Percentiles rank a stretch among this genome's conserved stretches.
Evolutionary conservation across 2,113 vertebrate species (phyloP).

Genomic region (Bagarius yarrelli): DNA sequence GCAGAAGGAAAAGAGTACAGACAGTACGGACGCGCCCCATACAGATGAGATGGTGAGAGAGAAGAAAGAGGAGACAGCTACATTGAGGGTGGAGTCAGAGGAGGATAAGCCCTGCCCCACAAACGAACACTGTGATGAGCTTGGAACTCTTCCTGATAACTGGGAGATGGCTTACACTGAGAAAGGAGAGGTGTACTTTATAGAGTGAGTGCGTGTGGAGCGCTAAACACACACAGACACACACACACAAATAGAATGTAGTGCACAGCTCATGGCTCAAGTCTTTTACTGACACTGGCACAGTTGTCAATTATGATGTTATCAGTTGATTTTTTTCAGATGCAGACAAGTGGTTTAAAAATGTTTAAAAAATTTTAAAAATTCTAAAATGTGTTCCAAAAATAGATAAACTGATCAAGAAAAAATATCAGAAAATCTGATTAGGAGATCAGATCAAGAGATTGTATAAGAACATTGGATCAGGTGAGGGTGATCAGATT

Average conservation of each 20-base stretch:
- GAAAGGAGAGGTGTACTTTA: constrained; percentile 98
- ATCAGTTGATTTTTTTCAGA: neutral
- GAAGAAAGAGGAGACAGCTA: constrained; percentile 74
- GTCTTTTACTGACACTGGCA: neutral
- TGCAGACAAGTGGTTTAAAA: neutral
- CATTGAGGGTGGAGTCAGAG: constrained; percentile 65
- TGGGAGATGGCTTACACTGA: constrained; percentile 99
- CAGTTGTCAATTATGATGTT: neutral
- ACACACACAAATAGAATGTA: neutral
- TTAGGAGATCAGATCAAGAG: neutral
- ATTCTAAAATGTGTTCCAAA: neutral
- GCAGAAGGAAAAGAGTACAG: constrained; percentile 90
- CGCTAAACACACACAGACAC: neutral
- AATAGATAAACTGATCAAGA: no score
- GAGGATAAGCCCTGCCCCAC: constrained; percentile 61
- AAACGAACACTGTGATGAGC: constrained; percentile 75
- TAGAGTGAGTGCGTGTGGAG: constrained; percentile 82
- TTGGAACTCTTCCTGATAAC: constrained; percentile 90
- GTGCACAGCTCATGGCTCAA: neutral
- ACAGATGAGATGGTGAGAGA: constrained; percentile 68
- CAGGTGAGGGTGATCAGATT: neutral
- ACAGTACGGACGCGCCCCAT: constrained; percentile 76
- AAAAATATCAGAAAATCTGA: neutral
- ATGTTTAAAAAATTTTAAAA: neutral
- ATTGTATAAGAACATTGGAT: neutral